Evolutionary conservation across 2,888 invertebrate species (phyloP).

Genomic region (Diarsia rubi): DNA sequence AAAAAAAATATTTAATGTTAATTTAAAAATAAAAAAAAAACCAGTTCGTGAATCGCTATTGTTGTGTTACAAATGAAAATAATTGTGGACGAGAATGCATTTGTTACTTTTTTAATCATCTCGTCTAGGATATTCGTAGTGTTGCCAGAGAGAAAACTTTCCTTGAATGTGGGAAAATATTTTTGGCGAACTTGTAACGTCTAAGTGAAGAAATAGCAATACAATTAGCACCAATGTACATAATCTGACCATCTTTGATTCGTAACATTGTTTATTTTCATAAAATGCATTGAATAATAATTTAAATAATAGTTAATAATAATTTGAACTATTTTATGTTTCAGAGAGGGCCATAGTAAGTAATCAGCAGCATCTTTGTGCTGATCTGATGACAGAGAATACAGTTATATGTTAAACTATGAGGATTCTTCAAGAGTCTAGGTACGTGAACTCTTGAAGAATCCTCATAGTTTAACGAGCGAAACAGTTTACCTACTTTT

Average conservation of each 20-base stretch:
- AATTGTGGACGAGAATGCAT: slow-evolving; percentile 49
- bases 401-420: neutral
- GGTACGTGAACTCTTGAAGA: too few species aligned
- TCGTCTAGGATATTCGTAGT: slow-evolving; percentile 45
- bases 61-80: slow-evolving; percentile 53
- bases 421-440: neutral
- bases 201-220: neutral
- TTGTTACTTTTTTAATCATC: slow-evolving; percentile 50
- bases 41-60: slow-evolving; percentile 48
- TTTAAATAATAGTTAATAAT: too few species aligned
- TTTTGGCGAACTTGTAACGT: neutral
- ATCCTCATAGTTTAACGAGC: too few species aligned
- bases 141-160: slow-evolving; percentile 33
- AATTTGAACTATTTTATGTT: neutral
- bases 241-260: neutral
- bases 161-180: neutral
- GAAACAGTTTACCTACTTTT: neutral
- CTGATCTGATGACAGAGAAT: neutral
- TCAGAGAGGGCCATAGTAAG: neutral
- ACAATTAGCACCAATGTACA: neutral
- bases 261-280: neutral
- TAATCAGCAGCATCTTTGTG: neutral
- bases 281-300: neutral
- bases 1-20: too few species aligned
- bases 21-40: slow-evolving; percentile 32